phyloP scores from a whole-genome alignment of 2,113 vertebrate species.

The Enhydra lutris region DNA sequence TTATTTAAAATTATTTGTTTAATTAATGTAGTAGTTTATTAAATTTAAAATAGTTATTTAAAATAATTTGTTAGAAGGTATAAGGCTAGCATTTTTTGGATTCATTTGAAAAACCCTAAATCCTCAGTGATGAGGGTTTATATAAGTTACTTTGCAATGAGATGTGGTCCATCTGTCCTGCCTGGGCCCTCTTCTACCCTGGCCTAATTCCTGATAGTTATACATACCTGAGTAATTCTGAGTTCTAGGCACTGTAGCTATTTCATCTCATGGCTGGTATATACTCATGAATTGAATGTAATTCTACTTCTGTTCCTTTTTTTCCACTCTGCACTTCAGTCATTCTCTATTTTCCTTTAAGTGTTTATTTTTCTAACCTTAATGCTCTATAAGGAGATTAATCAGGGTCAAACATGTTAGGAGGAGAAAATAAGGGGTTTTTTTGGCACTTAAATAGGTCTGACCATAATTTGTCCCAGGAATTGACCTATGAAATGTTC shows the following conservation, averaged over 20 bases:
- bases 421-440: not conserved
- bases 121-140: not conserved
- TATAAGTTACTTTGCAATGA: not conserved
- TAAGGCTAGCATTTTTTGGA: not conserved
- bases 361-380: constrained; percentile 2
- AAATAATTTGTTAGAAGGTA: not conserved
- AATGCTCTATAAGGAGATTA: not conserved
- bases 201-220: not conserved
- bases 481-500: not conserved
- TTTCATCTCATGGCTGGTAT: not conserved
- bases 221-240: not conserved
- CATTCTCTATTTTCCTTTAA: not conserved
- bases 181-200: not conserved
- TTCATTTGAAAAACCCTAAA: constrained; percentile 4
- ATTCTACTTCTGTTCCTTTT: not conserved
- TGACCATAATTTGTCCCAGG: constrained; percentile 14
- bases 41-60: not conserved
- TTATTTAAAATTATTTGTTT: not conserved
- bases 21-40: not conserved
- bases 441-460: not conserved
- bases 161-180: not conserved
- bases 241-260: not conserved
- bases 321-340: not conserved
- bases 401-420: not conserved
- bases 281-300: not conserved